Percentiles rank a stretch among this genome's conserved stretches.
These are phyloP conservation scores for Pteronura brasiliensis DNA, from an alignment of 2,113 vertebrate genomes.

Conservation along the genomic window DNA sequence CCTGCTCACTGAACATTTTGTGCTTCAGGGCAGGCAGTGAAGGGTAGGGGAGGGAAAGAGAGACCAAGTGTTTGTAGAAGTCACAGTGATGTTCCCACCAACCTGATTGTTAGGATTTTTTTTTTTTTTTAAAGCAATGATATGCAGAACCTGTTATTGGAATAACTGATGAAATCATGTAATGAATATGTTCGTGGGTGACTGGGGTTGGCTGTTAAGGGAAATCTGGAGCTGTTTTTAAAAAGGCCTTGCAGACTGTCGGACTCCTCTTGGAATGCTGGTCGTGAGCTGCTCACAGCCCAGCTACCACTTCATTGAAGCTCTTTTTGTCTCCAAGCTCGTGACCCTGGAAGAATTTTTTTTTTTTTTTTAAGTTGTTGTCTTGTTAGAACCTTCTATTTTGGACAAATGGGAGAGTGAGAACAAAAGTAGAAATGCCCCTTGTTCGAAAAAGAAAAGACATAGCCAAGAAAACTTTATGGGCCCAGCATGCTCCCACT, in stretches of 20 bases:
- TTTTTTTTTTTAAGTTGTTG: background rate
- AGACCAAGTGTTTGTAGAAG: background rate
- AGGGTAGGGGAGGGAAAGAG: background rate
- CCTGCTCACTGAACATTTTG: conserved; percentile 18
- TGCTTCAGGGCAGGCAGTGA: background rate
- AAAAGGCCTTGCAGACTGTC: background rate
- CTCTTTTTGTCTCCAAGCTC: background rate
- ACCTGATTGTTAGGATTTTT: background rate
- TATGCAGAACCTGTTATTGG: conserved; percentile 5
- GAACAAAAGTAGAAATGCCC: background rate
- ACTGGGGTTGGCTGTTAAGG: background rate
- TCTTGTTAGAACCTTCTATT: conserved; percentile 23
- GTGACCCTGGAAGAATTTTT: background rate
- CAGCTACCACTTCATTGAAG: background rate
- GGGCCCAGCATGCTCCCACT: no score
- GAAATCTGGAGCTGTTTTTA: background rate
- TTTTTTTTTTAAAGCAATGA: background rate
- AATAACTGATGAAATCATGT: conserved; percentile 1
- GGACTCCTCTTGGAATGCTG: background rate
- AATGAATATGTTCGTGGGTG: background rate
- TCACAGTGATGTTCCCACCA: background rate
- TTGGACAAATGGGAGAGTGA: conserved; percentile 2
- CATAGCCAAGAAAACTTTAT: background rate
- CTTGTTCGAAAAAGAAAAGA: background rate
- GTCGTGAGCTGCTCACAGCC: background rate